phyloP scores from a whole-genome alignment of 2,797 vertebrate genomes.

The Lepus oiostolus region DNA sequence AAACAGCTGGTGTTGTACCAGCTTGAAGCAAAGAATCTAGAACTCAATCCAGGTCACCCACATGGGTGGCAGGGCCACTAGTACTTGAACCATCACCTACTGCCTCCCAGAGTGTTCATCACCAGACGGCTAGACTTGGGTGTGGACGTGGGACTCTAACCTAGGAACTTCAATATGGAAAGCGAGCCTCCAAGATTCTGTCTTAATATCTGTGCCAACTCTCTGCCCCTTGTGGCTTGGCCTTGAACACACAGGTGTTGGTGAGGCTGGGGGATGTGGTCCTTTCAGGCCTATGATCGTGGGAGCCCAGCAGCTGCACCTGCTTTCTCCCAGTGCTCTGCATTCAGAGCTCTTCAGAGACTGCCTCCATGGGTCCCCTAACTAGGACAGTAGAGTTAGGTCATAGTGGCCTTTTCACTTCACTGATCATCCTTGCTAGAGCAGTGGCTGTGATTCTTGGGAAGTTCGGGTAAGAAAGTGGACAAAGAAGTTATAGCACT shows the following conservation, averaged over 20 bases:
- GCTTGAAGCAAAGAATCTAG: no score
- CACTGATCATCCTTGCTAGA: not conserved
- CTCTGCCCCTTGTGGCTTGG: no score
- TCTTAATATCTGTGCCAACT: no score
- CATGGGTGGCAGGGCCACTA: no score
- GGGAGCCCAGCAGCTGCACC: not conserved
- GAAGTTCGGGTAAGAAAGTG: not conserved
- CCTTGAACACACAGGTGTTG: not conserved
- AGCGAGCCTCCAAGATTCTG: no score
- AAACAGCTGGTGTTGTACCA: no score
- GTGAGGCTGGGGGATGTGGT: not conserved
- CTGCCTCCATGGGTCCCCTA: not conserved
- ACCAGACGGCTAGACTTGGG: no score
- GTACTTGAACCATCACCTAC: no score
- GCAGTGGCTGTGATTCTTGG: not conserved
- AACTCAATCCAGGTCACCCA: no score
- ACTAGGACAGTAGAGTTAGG: not conserved
- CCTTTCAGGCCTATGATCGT: not conserved
- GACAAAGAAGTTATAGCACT: not conserved
- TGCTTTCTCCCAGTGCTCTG: not conserved
- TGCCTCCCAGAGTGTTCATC: no score
- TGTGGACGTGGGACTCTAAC: no score
- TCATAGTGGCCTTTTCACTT: not conserved
- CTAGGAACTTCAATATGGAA: no score
- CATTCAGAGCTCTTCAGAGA: not conserved